Conservation (phyloP, 1,140 invertebrate genomes). For the Aphis craccivora region DNA sequence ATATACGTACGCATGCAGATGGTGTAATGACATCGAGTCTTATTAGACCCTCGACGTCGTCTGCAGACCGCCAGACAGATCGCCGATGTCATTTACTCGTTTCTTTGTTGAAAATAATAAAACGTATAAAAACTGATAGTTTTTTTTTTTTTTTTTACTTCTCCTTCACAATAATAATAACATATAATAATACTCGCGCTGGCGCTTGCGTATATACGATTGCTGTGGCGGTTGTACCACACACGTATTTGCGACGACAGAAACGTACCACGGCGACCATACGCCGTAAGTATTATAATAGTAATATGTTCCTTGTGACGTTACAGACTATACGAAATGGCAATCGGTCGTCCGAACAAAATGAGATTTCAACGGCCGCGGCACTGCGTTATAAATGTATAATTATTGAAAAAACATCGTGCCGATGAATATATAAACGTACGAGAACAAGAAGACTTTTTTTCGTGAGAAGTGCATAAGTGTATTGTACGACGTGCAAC, state of each 20-base stretch:
- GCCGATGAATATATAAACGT: background rate
- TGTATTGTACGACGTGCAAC: background rate
- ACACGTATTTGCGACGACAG: background rate
- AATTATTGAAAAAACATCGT: background rate
- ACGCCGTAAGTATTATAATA: too few species aligned
- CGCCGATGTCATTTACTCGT: slow-evolving; percentile 32
- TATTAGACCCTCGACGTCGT: slow-evolving; percentile 39
- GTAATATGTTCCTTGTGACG: background rate
- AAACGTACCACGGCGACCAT: too few species aligned
- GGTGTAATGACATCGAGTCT: slow-evolving; percentile 43
- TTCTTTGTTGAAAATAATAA: slow-evolving; percentile 35
- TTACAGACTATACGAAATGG: background rate
- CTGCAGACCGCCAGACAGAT: background rate
- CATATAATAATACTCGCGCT: background rate
- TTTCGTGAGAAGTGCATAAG: background rate
- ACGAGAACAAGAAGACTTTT: background rate
- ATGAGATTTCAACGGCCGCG: background rate
- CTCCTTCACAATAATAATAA: background rate
- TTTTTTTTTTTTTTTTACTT: background rate
- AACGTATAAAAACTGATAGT: slow-evolving; percentile 16
- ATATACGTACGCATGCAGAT: background rate
- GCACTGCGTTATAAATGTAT: background rate
- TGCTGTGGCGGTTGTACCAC: background rate
- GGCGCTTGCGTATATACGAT: background rate
- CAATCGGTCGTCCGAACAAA: background rate